These are phyloP conservation scores for Grammomys dolichurus DNA, from an alignment of 2,113 vertebrate genomes.

Conservation along the genomic window DNA sequence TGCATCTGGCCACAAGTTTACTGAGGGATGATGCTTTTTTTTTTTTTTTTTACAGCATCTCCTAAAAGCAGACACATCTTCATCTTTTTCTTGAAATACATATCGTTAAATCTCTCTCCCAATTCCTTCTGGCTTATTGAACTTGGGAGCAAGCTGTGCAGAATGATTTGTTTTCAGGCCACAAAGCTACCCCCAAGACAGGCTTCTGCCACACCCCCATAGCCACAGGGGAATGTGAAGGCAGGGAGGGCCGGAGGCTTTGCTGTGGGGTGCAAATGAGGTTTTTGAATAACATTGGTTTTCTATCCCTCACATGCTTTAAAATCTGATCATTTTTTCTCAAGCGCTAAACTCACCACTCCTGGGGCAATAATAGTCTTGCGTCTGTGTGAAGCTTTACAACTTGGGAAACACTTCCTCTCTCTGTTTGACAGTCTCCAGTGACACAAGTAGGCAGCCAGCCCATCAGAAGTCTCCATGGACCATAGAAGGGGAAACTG, in stretches of 20 bases:
- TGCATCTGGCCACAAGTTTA: conserved; percentile 66
- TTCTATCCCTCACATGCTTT: conserved; percentile 67
- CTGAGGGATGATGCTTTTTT: conserved; percentile 64
- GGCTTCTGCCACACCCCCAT: conserved; percentile 74
- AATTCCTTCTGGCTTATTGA: conserved; percentile 80
- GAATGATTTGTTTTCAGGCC: conserved; percentile 81
- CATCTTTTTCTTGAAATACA: conserved; percentile 73
- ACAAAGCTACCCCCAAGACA: conserved; percentile 77
- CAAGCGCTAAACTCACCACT: conserved; percentile 61
- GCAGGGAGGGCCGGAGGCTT: conserved; percentile 8
- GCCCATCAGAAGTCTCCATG: background rate
- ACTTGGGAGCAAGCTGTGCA: conserved; percentile 80
- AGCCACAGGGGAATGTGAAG: conserved; percentile 58
- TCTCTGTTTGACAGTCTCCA: background rate
- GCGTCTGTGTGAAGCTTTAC: conserved; percentile 49
- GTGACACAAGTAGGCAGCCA: background rate
- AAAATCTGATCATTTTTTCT: conserved; percentile 74
- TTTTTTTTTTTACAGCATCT: conserved; percentile 64
- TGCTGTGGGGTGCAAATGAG: conserved; percentile 74
- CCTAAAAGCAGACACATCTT: conserved; percentile 78
- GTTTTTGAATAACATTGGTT: conserved; percentile 75
- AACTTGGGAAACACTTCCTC: conserved; percentile 25
- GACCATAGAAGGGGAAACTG: background rate
- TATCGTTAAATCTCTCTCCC: conserved; percentile 75
- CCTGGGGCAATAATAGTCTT: conserved; percentile 42